Evolutionary conservation across 1,140 invertebrate genomes (phyloP).

Genomic region (Steinernema feltiae): DNA sequence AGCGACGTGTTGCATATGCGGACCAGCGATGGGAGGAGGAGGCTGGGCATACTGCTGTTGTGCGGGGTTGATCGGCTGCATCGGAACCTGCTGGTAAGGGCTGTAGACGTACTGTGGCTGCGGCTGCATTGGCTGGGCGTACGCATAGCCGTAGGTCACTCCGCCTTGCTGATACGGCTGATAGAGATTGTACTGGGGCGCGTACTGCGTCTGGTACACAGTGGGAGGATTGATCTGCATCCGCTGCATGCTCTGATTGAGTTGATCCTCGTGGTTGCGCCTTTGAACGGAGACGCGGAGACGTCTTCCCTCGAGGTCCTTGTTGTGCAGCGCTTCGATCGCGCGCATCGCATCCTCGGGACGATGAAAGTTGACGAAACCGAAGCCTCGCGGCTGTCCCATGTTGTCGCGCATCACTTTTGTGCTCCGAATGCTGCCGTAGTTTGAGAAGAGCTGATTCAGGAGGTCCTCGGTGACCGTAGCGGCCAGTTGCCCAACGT

Average conservation of each 20-base stretch:
- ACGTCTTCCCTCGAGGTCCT: not conserved
- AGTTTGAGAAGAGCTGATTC: not conserved
- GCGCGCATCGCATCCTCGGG: not conserved
- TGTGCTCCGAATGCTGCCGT: not conserved
- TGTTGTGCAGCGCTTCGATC: not conserved
- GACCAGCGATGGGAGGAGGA: not conserved
- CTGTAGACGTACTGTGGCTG: not conserved
- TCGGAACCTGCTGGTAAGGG: not conserved
- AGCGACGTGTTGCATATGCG: not conserved
- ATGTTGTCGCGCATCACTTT: not conserved
- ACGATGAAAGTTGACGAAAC: not conserved
- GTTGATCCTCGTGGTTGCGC: not conserved
- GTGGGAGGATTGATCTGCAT: not conserved
- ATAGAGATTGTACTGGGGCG: not conserved
- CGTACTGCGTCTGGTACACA: not conserved
- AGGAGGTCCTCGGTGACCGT: not conserved
- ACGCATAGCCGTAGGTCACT: not conserved
- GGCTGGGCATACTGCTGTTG: too few species aligned
- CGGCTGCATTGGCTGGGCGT: not conserved
- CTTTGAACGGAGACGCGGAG: not conserved
- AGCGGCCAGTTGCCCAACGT: not conserved
- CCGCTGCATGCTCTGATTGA: not conserved
- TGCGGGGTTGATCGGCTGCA: too few species aligned
- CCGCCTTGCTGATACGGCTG: not conserved
- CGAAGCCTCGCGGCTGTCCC: not conserved